A percentile compares a stretch with the other conserved stretches of the same genome.
Evolutionary conservation across 2,113 vertebrate species (phyloP).

Genomic region (Nibea albiflora): DNA sequence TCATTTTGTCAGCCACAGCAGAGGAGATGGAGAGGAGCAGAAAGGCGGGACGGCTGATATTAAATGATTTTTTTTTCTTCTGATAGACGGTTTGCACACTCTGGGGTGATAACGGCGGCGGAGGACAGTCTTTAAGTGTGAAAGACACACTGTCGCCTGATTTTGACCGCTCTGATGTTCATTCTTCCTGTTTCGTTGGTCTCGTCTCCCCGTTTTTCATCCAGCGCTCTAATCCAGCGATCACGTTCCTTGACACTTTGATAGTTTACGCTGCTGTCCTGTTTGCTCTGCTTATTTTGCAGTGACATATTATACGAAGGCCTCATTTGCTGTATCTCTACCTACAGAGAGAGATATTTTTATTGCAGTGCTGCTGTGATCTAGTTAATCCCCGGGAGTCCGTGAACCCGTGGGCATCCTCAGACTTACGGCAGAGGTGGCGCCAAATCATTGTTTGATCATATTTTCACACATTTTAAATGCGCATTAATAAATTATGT

Average conservation of each 20-base stretch:
- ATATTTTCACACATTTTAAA: too few species aligned
- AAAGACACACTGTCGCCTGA: slow-evolving; percentile 14
- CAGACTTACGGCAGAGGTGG: too few species aligned
- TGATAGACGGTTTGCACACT: not conserved
- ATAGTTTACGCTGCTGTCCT: slow-evolving; percentile 30
- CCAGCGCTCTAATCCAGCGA: slow-evolving; percentile 20
- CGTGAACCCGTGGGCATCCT: too few species aligned
- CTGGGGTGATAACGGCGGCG: not conserved
- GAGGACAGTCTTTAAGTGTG: slow-evolving; percentile 5
- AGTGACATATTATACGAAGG: slow-evolving; percentile 11
- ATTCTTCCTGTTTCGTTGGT: not conserved
- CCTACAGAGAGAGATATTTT: not conserved
- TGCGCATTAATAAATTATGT: too few species aligned
- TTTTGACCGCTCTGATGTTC: slow-evolving; percentile 16
- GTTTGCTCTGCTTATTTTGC: slow-evolving; percentile 8
- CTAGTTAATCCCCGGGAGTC: not conserved
- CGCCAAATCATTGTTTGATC: too few species aligned
- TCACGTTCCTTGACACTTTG: slow-evolving; percentile 30
- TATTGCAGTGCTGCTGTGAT: not conserved
- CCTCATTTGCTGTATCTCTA: slow-evolving; percentile 8
- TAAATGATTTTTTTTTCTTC: not conserved
- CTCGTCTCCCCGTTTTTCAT: not conserved
- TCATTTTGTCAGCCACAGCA: not conserved
- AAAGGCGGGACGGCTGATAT: accelerated
- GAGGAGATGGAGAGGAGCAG: not conserved